Evolutionary conservation across 2,888 invertebrate genomes (phyloP), one percentile per base, ranked within the genome.

Genomic region (Macroteleia sp.): DNA sequence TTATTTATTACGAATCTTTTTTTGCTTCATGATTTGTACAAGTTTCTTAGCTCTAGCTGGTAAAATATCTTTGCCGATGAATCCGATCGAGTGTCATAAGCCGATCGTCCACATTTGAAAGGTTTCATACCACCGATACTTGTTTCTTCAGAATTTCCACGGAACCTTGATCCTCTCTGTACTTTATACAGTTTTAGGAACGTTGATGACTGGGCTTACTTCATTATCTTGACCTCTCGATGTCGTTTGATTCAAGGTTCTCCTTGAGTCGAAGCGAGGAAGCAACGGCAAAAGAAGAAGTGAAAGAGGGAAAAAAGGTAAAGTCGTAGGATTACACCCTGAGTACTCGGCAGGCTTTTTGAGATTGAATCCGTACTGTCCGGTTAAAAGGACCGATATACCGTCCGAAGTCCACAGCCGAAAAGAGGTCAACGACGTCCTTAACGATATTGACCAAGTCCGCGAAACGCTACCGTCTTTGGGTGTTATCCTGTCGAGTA

Each of bases 341-440:
- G 56, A 70, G 74, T 56, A 66, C 67, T 74, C 75, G 52, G 44
- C 75, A 77, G 81, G 77, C 62, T 77, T 75, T 80, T 78, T 81
- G 80, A 85, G 82, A 87, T 87, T 86, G 83, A 86, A 87, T 87
- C 83, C 81, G 80, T 79, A 81, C 77, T 66, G 83, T 83, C 81
- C 82, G 80, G 83, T 82, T 85, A 81, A 82, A 83, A 82, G 81
- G 69, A 81, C 56, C 78, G 82, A 77, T 66, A 61, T 75, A 61
- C 34, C 44, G 79, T 80, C 50, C 75, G 79, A 77, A 79, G 82
- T 83, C 82, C 78, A 74, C 81, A 78, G 48, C 70, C 75, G 81
- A 83, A 87, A 88, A 77, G 85, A 86, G 89, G 89, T 89, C 89
- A 89, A 89, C 87, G 86, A 89, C 83, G 86, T 86, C 85, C 88